Percentiles rank a stretch among this genome's conserved stretches.
Conservation (phyloP, 2,797 vertebrate genomes). For the Menidia menidia region DNA sequence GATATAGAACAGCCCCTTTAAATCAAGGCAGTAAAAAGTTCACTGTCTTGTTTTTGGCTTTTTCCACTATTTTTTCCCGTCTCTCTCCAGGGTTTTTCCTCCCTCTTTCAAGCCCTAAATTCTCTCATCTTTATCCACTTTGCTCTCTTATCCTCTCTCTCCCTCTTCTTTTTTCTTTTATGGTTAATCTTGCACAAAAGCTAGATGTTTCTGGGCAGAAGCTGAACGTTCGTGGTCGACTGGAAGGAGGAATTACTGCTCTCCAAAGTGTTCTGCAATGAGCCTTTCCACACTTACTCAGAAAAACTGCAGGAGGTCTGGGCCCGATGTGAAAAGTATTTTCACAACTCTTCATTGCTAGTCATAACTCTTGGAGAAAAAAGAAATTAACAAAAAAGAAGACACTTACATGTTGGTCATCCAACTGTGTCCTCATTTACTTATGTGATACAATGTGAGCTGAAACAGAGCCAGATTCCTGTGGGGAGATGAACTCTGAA, state of each 20-base stretch:
- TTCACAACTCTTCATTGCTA: constrained; percentile 51
- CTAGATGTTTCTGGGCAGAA: constrained; percentile 42
- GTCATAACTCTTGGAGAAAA: constrained; percentile 20
- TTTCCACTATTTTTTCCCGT: constrained; percentile 36
- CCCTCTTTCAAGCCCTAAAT: not conserved
- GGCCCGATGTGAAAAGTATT: constrained; percentile 47
- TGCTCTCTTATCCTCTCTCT: not conserved
- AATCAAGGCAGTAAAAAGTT: constrained; percentile 65
- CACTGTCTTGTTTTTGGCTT: constrained; percentile 20
- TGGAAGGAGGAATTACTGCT: constrained; percentile 55
- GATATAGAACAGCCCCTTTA: constrained; percentile 56
- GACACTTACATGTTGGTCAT: constrained; percentile 35
- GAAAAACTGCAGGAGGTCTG: constrained; percentile 53
- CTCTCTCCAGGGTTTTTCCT: not conserved
- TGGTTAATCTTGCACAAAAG: constrained; percentile 23
- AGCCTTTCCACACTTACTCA: constrained; percentile 70
- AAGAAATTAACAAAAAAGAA: constrained; percentile 25
- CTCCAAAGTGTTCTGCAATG: constrained; percentile 62
- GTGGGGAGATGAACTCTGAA: constrained; percentile 3
- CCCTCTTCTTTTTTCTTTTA: not conserved
- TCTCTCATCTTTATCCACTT: constrained; percentile 24
- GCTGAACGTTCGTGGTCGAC: constrained; percentile 20
- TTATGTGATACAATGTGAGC: constrained; percentile 31
- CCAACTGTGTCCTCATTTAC: constrained; percentile 43
- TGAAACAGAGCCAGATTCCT: constrained; percentile 28